These are phyloP conservation scores for Oxyura jamaicensis DNA, from an alignment of 2,113 vertebrate genomes.

Conservation along the genomic window DNA sequence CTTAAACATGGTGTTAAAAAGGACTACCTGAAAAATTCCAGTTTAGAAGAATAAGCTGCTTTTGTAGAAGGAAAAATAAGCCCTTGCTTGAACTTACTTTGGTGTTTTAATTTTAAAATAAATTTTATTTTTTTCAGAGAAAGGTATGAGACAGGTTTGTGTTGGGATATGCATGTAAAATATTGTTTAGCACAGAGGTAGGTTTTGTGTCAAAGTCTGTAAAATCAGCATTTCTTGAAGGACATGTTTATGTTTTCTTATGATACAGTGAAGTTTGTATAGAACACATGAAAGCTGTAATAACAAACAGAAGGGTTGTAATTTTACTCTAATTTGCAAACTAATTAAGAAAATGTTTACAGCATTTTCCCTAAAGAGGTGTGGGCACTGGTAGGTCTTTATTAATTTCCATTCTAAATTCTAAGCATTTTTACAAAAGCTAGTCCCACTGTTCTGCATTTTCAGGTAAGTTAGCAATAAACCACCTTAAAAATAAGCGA, in stretches of 20 bases:
- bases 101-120: not conserved
- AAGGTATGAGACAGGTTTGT: not conserved
- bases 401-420: not conserved
- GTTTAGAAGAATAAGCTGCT: not conserved
- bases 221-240: slow-evolving; percentile 1
- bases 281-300: not conserved
- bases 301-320: not conserved
- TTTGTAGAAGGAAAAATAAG: not conserved
- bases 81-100: not conserved
- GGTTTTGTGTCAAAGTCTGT: not conserved
- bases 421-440: not conserved
- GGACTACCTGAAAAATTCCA: not conserved
- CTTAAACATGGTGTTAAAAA: accelerated
- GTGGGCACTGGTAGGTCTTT: not conserved
- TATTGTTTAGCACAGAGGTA: not conserved
- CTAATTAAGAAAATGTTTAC: not conserved
- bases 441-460: not conserved
- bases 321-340: not conserved
- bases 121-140: not conserved
- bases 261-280: not conserved
- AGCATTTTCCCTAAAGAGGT: not conserved
- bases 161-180: not conserved
- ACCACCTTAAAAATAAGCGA: not conserved
- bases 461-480: not conserved
- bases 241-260: not conserved